Evolutionary conservation across 92 coral and sea anemone species (phyloP), one percentile per base, ranked within the genome.

Genomic region (Phymanthus crucifer): DNA sequence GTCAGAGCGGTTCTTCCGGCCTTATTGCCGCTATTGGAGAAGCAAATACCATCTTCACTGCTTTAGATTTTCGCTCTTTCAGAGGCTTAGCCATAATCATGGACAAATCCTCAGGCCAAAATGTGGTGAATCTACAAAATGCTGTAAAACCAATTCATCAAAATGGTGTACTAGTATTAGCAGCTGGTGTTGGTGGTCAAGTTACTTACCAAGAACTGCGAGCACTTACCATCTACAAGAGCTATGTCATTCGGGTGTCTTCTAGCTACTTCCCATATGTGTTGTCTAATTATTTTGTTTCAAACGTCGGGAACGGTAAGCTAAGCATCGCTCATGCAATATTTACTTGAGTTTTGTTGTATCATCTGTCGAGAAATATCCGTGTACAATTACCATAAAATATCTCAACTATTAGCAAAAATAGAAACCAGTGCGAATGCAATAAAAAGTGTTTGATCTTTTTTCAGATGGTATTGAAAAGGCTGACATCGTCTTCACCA

Each of bases 401-500:
- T 38, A 38, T 38, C 43, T 38, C 43, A 38, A 10, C 10, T 38
- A 38, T 38, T 38, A 38, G 7, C 43, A 38, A 38, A 38, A 38
- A 10, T 10, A 4, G 5, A 38, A 38, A 11, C 5, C 45, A 38
- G 45, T 38, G 10, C 5, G 10, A 38, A 38, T 38, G 48, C 48
- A 43, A 43, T 11, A 43, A n/a, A n/a, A n/a, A n/a, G n/a, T n/a
- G n/a, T n/a, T n/a, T n/a, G n/a, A n/a, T n/a, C n/a, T n/a, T 8
- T 8, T 38, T 32, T 40, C 46, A 80, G 84, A 80, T 54, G 61
- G 70, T 1, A 40, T 72, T 21, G 70, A 34, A 12, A 38, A 71
- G 34, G 75, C 73, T 34, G 84, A 80, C 48, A 71, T 80, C 67
- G 84, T 56, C 13, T 80, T 80, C 57, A 78, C 78, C n/a, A 36